These are phyloP conservation scores for Cephus cinctus DNA, from an alignment of 1,140 invertebrate species.

Conservation along the genomic window DNA sequence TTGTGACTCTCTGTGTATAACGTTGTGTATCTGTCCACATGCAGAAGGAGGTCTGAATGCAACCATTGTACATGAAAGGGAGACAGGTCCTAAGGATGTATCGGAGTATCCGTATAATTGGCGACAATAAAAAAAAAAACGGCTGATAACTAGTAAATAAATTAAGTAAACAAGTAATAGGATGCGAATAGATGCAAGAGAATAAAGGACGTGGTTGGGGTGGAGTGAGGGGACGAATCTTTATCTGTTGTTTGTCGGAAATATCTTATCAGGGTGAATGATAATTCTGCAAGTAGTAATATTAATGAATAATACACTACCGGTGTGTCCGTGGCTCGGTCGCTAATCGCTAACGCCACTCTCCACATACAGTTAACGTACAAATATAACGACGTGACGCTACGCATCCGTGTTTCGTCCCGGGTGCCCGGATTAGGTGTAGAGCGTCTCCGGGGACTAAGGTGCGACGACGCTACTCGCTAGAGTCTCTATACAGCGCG, in stretches of 20 bases:
- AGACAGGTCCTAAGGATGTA: no score
- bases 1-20: no score
- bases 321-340: constrained; percentile 32
- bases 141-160: constrained; percentile 44
- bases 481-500: constrained; percentile 50
- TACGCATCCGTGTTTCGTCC: constrained; percentile 32
- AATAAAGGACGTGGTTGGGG: no score
- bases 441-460: not conserved
- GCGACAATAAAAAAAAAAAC: no score
- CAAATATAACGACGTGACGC: constrained; percentile 49
- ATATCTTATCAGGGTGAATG: no score
- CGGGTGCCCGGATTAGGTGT: constrained; percentile 6
- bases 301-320: constrained; percentile 41
- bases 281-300: constrained; percentile 19
- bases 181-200: no score
- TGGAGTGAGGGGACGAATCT: no score
- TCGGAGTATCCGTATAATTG: no score
- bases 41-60: no score
- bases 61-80: no score
- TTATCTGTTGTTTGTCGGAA: no score
- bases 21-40: no score
- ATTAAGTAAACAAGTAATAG: constrained; percentile 44
- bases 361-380: constrained; percentile 50
- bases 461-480: constrained; percentile 40
- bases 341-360: constrained; percentile 35